Evolutionary conservation across 2,113 vertebrate genomes (phyloP).

Genomic region (Anser brachyrhynchus): DNA sequence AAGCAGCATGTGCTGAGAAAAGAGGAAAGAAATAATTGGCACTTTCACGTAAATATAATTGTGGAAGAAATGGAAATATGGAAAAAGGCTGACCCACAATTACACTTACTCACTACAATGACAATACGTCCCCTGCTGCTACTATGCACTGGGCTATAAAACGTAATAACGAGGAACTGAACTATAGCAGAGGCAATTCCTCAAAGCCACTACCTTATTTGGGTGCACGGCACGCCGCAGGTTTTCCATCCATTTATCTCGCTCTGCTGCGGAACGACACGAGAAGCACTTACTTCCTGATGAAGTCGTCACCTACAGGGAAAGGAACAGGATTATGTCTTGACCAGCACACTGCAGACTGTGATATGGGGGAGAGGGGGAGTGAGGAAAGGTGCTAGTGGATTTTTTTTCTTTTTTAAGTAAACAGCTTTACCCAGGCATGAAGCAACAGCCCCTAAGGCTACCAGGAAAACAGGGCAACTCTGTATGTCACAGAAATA

Average conservation of each 20-base stretch:
- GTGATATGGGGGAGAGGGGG: background rate
- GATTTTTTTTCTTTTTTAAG: background rate
- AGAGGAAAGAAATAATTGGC: constrained; percentile 42
- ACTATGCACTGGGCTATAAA: constrained; percentile 37
- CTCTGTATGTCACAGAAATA: constrained; percentile 19
- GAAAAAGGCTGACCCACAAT: constrained; percentile 37
- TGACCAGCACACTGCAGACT: constrained; percentile 38
- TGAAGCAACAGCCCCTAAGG: constrained; percentile 35
- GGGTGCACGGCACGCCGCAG: constrained; percentile 95
- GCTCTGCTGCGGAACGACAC: constrained; percentile 95
- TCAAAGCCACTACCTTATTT: constrained; percentile 87
- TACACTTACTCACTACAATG: constrained; percentile 34
- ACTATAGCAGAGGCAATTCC: background rate
- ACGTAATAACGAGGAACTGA: constrained; percentile 15
- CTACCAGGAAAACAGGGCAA: background rate
- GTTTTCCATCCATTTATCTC: constrained; percentile 99
- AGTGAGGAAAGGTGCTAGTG: background rate
- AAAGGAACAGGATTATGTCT: constrained; percentile 41
- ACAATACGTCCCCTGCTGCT: constrained; percentile 43
- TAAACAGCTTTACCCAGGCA: constrained; percentile 54
- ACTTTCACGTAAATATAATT: constrained; percentile 58
- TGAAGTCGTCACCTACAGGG: constrained; percentile 91
- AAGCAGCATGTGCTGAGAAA: constrained; percentile 2
- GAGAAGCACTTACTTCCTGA: constrained; percentile 98
- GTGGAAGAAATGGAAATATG: constrained; percentile 29